A percentile compares a stretch with the other conserved stretches of the same genome.
Evolutionary conservation across 2,797 vertebrate genomes (phyloP).

Genomic region (Galaxias olidus): DNA sequence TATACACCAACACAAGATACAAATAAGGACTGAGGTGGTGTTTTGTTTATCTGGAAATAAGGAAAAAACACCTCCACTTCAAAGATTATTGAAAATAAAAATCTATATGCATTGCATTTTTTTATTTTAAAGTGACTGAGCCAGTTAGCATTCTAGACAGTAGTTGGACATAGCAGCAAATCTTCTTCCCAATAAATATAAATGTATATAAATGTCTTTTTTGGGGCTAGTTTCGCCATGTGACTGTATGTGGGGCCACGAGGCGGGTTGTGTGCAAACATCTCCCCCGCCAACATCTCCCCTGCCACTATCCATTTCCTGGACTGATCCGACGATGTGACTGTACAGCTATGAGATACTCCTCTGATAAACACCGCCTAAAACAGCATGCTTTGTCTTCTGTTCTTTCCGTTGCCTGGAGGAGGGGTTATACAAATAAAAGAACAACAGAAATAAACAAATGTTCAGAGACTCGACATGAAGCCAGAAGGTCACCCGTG

Average conservation of each 20-base stretch:
- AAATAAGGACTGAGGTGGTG: conserved; percentile 39
- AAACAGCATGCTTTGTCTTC: conserved; percentile 99
- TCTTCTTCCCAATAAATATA: conserved; percentile 93
- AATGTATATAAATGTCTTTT: conserved; percentile 82
- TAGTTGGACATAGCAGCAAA: conserved; percentile 95
- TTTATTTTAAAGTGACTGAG: conserved; percentile 77
- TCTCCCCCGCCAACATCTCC: conserved; percentile 68
- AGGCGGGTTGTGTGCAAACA: conserved; percentile 77
- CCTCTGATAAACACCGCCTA: conserved; percentile 64
- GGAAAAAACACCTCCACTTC: conserved; percentile 58
- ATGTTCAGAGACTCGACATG: not conserved
- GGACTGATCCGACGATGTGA: conserved; percentile 50
- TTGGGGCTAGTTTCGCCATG: conserved; percentile 40
- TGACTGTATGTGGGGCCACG: conserved; percentile 65
- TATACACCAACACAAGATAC: conserved; percentile 17
- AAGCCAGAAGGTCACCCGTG: not conserved
- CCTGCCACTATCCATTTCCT: conserved; percentile 44
- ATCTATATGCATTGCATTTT: conserved; percentile 81
- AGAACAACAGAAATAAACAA: not conserved
- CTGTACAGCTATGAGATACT: conserved; percentile 52
- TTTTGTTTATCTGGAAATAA: conserved; percentile 53
- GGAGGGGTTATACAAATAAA: conserved; percentile 44
- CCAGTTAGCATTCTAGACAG: conserved; percentile 86
- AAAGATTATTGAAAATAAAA: conserved; percentile 61
- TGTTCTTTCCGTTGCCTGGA: conserved; percentile 92